Conservation (phyloP, 2,113 vertebrate species). For the Cercopithecus mona region DNA sequence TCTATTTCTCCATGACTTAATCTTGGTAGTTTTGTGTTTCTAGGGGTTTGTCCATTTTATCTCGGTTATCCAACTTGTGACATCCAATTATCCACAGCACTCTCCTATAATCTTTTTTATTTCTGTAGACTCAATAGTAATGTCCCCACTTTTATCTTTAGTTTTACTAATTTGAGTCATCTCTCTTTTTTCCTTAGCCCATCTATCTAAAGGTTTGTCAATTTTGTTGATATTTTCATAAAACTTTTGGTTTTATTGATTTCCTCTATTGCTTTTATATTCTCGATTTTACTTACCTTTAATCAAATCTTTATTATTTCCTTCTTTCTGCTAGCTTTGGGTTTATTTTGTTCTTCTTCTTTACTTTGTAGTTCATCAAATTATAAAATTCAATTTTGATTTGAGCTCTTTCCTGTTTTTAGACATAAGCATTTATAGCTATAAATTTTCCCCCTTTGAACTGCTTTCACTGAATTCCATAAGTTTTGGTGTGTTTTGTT, state of each 20-base stretch:
- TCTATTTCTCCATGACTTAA: too few species aligned
- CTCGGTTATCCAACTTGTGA: not conserved
- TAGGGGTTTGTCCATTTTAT: not conserved
- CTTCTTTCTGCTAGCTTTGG: not conserved
- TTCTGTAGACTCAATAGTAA: not conserved
- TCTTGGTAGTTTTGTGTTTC: not conserved
- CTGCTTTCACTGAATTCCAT: too few species aligned
- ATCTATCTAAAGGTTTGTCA: too few species aligned
- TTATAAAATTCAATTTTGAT: not conserved
- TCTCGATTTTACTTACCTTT: not conserved
- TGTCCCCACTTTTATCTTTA: too few species aligned
- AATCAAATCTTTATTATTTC: not conserved
- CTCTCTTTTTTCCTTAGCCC: too few species aligned
- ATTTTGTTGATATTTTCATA: too few species aligned
- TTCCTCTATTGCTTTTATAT: not conserved
- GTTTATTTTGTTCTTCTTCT: not conserved
- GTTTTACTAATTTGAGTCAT: too few species aligned
- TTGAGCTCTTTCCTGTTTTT: not conserved
- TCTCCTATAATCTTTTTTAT: not conserved
- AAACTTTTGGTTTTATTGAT: too few species aligned
- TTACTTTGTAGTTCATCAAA: not conserved
- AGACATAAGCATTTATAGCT: too few species aligned
- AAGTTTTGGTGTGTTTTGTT: not conserved
- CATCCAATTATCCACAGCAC: not conserved
- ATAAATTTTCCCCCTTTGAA: too few species aligned